Evolutionary conservation across 2,888 invertebrate species (phyloP), one percentile per base, ranked within the genome.

Genomic region (Eilema sororculum): DNA sequence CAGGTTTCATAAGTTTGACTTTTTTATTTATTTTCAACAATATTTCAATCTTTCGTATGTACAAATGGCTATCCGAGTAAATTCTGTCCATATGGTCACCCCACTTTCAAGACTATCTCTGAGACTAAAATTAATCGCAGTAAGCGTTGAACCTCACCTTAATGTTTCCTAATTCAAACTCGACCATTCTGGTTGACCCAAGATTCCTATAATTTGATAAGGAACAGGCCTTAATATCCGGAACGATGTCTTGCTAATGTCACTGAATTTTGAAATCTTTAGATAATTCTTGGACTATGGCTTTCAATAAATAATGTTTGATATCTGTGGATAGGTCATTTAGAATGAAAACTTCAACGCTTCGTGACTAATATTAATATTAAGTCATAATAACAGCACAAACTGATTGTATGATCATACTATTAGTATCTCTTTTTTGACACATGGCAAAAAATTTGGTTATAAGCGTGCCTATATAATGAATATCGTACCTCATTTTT

Each of bases 81-180:
- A 20, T 10, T 6, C 16, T 6, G 28, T 8, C 25, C 24, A 58
- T 28, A 13, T 60, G 28, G 60, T 33, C 20, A 60, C 60, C 60
- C 60, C n/a, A 58, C 20, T 60, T 28, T 10, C 12, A n/a, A 4
- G 12, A 60, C 30, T 33, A 30, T 25, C 57, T 12, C 25, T 58
- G 28, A n/a, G 60, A 60, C n/a, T 30, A 9, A n/a, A 60, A 60
- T 20, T 60, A 60, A 60, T 60, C n/a, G 30, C n/a, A 25, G 70
- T 73, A 24, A 37, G 41, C 37, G 33, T 10, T 41, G 62, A 41
- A 10, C n/a, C 41, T 62, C 13, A 62, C 37, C 60, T 60, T 33
- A 60, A 60, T 9, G 30, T 28, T 60, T 30, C 30, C 20, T 33
- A 60, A 28, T n/a, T 30, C 30, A 30, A 60, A 60, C 28, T 28